These are phyloP conservation scores for Platygyra sinensis DNA, from an alignment of 64 coral and sea anemone genomes.

Conservation along the genomic window DNA sequence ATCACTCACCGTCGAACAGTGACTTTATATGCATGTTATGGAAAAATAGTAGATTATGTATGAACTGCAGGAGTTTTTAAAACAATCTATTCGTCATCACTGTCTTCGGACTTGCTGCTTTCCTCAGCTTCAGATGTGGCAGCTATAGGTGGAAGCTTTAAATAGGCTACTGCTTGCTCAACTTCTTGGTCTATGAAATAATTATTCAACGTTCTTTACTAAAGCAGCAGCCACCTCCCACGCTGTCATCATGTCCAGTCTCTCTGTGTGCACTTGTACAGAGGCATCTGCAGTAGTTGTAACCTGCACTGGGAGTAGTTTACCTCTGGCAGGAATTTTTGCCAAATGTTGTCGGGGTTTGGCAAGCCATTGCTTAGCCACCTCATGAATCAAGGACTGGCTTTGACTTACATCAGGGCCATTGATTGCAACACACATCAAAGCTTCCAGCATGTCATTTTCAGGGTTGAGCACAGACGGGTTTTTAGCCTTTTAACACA, in stretches of 20 bases:
- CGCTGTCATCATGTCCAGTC: background rate
- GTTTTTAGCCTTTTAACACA: constrained; percentile 63
- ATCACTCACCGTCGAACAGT: too few relatives aligned
- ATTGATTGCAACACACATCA: constrained; percentile 62
- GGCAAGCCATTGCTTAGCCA: constrained; percentile 24
- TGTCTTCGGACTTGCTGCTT: background rate
- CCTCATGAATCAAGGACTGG: constrained; percentile 12
- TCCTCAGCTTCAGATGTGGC: constrained; percentile 6
- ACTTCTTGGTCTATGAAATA: background rate
- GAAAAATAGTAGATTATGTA: too few relatives aligned
- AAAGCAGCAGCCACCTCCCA: background rate
- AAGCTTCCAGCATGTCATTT: constrained; percentile 65
- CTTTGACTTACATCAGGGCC: constrained; percentile 44
- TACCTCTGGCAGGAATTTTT: constrained; percentile 20
- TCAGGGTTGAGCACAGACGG: constrained; percentile 36
- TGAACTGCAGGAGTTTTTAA: too few relatives aligned
- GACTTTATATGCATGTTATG: too few relatives aligned
- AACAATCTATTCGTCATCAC: background rate
- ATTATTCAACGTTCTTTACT: constrained; percentile 8
- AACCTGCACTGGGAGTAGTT: background rate
- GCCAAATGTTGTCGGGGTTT: constrained; percentile 28
- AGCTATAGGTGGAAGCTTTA: constrained; percentile 18
- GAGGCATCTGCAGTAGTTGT: background rate
- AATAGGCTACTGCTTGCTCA: constrained; percentile 14
- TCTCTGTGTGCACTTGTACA: too few relatives aligned